Evolutionary conservation across 1,140 invertebrate species (phyloP).

Genomic region (Galleria mellonella): DNA sequence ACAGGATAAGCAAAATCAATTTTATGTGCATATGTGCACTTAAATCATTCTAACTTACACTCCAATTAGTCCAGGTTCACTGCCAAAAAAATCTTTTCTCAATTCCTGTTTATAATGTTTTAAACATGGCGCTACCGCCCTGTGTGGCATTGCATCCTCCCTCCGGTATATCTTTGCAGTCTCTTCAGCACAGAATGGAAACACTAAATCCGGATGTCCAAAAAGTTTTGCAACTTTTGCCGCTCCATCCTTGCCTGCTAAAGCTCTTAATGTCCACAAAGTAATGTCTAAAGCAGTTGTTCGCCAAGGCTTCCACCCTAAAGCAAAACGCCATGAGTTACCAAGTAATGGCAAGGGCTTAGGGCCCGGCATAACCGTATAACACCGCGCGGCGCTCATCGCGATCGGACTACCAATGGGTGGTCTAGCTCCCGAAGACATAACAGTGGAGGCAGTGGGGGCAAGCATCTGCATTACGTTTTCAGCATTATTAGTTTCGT

Average conservation of each 20-base stretch:
- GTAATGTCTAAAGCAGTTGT: constrained; percentile 51
- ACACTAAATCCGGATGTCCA: constrained; percentile 86
- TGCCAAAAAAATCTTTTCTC: constrained; percentile 83
- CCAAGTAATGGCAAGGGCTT: constrained; percentile 84
- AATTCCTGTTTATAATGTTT: constrained; percentile 85
- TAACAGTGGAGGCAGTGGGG: constrained; percentile 40
- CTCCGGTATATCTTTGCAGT: constrained; percentile 84
- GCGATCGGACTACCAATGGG: constrained; percentile 39
- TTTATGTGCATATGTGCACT: too few relatives aligned
- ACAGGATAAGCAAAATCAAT: too few relatives aligned
- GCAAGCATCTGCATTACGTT: constrained; percentile 41
- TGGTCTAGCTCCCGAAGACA: constrained; percentile 31
- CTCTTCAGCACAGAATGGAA: constrained; percentile 85
- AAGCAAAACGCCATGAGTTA: constrained; percentile 87
- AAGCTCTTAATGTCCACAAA: constrained; percentile 48
- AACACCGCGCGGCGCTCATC: constrained; percentile 75
- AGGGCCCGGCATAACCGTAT: constrained; percentile 84
- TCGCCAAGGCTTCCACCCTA: constrained; percentile 52
- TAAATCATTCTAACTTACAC: constrained; percentile 77
- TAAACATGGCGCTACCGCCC: constrained; percentile 86
- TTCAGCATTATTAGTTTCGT: constrained; percentile 45
- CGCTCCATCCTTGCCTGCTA: constrained; percentile 77
- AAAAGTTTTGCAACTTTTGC: constrained; percentile 84
- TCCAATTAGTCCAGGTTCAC: constrained; percentile 84
- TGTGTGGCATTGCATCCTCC: constrained; percentile 84